These are phyloP conservation scores for Halichoerus grypus DNA, from an alignment of 2,113 vertebrate species.

Conservation along the genomic window DNA sequence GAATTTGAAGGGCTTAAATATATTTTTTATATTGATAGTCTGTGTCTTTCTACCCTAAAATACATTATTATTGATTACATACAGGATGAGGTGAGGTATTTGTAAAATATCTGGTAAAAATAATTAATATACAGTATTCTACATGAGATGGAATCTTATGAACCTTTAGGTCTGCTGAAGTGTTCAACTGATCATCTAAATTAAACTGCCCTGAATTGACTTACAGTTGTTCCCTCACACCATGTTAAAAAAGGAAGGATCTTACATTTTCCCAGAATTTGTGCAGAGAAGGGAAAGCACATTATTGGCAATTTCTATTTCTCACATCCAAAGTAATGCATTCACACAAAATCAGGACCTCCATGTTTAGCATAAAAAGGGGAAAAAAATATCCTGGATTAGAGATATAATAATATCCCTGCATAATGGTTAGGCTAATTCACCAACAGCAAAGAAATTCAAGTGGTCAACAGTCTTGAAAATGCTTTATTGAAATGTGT, in stretches of 20 bases:
- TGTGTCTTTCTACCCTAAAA: conserved; percentile 82
- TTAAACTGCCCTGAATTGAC: conserved; percentile 73
- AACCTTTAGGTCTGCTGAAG: conserved; percentile 70
- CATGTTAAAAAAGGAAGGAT: conserved; percentile 57
- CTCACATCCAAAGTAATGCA: conserved; percentile 49
- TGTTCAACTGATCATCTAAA: conserved; percentile 71
- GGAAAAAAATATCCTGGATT: conserved; percentile 32
- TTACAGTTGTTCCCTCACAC: conserved; percentile 73
- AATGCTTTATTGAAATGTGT: conserved; percentile 93
- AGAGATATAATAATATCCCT: conserved; percentile 67
- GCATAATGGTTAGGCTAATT: conserved; percentile 44
- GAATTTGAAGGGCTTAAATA: conserved; percentile 82
- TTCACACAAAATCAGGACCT: conserved; percentile 25
- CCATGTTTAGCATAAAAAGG: not conserved
- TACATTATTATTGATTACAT: conserved; percentile 81
- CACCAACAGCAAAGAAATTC: conserved; percentile 87
- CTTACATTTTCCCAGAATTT: conserved; percentile 68
- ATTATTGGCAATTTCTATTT: conserved; percentile 17
- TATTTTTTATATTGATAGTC: conserved; percentile 83
- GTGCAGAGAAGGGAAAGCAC: conserved; percentile 57
- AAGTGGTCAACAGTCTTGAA: conserved; percentile 92
- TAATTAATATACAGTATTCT: conserved; percentile 81
- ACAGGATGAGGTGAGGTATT: conserved; percentile 82
- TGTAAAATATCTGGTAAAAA: conserved; percentile 83
- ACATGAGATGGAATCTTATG: conserved; percentile 79